Evolutionary conservation across 2,888 invertebrate species (phyloP), one percentile per base, ranked within the genome.

Genomic region (Leucania comma): DNA sequence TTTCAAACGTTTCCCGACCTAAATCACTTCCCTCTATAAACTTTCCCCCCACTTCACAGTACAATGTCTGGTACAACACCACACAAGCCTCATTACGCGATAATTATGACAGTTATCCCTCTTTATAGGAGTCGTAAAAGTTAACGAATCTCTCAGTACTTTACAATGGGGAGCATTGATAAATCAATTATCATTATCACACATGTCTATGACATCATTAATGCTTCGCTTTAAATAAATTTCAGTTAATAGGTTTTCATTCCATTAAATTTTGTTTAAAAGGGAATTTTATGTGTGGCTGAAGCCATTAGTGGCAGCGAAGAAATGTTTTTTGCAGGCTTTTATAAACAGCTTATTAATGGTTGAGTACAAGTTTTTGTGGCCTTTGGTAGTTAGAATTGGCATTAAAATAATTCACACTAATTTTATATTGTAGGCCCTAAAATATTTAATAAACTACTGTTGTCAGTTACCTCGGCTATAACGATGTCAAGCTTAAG

Each of bases 61-160:
- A 12, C 9, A 12, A 26, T 38, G 26, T 59, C 26, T 57, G 48
- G 29, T 42, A 57, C 38, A 61, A 63, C 53, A 58, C 68, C 58
- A 69, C 53, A 68, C 67, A 32, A 58, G 51, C 50, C 64, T 80
- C 77, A 73, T 80, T 80, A 79, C 50, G 57, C 3, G 29, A 54
- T 20, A 60, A 67, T 60, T 53, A 35, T 71, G 58, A 72, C 72
- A 81, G 84, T 90, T 89, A 89, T 87, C 87, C 85, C 82, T 83
- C 82, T 86, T 87, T 89, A 89, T 86, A 86, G 84, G 78, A 75
- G 65, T 54, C 79, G 85, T 90, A 86, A 90, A 89, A 90, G 87
- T 89, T 87, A 87, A 90, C 78, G 86, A 70, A 46, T 65, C 63
- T 67, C 72, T 66, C 79, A 75, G 82, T 74, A 65, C 80, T 71